Evolutionary conservation across 2,113 vertebrate species (phyloP).

Genomic region (Campylorhamphus procurvoides): DNA sequence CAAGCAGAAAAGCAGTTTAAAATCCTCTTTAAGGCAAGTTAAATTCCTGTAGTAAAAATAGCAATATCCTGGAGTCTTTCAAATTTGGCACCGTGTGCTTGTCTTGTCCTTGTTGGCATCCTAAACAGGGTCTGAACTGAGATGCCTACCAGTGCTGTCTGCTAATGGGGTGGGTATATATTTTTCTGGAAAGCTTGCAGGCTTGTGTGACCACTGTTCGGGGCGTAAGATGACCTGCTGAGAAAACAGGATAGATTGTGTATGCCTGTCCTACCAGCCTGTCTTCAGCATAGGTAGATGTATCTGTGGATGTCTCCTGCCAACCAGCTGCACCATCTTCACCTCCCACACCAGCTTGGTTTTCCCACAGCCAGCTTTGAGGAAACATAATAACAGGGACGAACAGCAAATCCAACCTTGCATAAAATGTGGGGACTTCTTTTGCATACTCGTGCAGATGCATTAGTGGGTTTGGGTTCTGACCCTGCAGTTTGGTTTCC

Average conservation of each 20-base stretch:
- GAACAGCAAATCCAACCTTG: background rate
- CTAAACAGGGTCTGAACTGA: background rate
- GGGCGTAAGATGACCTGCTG: background rate
- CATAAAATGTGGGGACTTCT: background rate
- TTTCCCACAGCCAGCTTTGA: background rate
- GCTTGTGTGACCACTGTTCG: background rate
- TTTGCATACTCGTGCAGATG: background rate
- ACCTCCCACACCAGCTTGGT: background rate
- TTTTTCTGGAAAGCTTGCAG: background rate
- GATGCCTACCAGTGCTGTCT: background rate
- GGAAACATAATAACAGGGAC: background rate
- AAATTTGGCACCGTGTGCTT: background rate
- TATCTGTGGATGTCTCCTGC: background rate
- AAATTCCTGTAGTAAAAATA: background rate
- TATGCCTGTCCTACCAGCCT: background rate
- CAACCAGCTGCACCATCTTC: background rate
- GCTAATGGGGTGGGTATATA: background rate
- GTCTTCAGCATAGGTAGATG: background rate
- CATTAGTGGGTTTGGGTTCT: background rate
- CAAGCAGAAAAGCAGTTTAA: background rate
- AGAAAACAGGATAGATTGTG: background rate
- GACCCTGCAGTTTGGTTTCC: background rate
- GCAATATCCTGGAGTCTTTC: background rate
- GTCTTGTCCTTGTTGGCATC: background rate
- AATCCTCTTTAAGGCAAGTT: background rate